A percentile compares a stretch with the other conserved stretches of the same genome.
Conservation (phyloP, 2,888 invertebrate species). For the Atrina japonica region DNA sequence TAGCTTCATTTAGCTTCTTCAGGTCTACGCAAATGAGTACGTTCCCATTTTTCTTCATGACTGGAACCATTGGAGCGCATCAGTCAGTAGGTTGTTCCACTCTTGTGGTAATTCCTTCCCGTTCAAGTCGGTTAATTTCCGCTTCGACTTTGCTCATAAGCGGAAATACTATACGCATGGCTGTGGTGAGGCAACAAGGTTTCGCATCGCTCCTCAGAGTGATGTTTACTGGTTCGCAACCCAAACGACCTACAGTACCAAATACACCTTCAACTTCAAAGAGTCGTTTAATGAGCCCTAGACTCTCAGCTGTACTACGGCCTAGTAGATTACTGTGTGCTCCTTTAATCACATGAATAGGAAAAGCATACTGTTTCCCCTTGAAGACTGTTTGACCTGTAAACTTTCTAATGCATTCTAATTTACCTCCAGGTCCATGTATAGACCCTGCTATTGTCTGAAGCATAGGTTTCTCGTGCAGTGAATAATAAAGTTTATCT, state of each 20-base stretch:
- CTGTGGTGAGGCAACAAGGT: slow-evolving; percentile 32
- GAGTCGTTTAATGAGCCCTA: slow-evolving; percentile 1
- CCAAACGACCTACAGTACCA: slow-evolving; percentile 6
- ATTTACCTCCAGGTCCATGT: slow-evolving; percentile 20
- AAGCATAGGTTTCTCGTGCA: slow-evolving; percentile 5
- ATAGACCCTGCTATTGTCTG: background rate
- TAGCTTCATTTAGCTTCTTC: slow-evolving; percentile 38
- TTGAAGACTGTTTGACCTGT: slow-evolving; percentile 4
- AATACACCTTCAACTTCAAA: slow-evolving; percentile 8
- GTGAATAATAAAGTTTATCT: background rate
- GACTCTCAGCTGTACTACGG: slow-evolving; percentile 1
- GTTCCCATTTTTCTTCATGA: slow-evolving; percentile 7
- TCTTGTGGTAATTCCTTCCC: slow-evolving; percentile 38
- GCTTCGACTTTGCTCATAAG: slow-evolving; percentile 12
- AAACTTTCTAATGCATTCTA: slow-evolving; percentile 20
- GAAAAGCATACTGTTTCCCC: slow-evolving; percentile 3
- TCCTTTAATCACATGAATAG: slow-evolving; percentile 11
- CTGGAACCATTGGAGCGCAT: slow-evolving; percentile 14
- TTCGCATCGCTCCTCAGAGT: slow-evolving; percentile 7
- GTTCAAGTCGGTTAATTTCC: slow-evolving; percentile 40
- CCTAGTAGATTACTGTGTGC: background rate
- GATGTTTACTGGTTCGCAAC: background rate
- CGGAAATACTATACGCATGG: slow-evolving; percentile 20
- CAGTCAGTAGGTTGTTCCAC: slow-evolving; percentile 46
- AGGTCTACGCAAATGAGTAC: slow-evolving; percentile 37